Evolutionary conservation across 2,797 vertebrate genomes (phyloP).

Genomic region (Pelobates cultripes): DNA sequence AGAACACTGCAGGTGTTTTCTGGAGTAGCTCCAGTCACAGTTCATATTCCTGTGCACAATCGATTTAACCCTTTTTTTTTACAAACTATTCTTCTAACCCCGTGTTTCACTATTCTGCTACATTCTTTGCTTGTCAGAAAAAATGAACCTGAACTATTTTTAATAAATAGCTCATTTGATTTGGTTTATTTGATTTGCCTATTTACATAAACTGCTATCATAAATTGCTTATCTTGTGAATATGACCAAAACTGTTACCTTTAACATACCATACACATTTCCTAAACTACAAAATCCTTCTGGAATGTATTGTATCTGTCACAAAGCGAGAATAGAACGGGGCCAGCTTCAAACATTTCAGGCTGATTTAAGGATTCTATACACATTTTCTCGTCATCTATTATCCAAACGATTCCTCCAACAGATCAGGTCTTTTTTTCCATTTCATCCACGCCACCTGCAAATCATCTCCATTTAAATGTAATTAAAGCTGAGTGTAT

Average conservation of each 20-base stretch:
- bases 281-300: not conserved
- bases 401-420: slow-evolving; percentile 26
- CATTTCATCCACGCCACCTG: slow-evolving; percentile 53
- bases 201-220: not conserved
- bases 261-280: not conserved
- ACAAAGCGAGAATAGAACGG: not conserved
- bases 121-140: too few species aligned
- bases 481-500: slow-evolving; percentile 56
- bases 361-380: slow-evolving; percentile 14
- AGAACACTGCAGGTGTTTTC: too few species aligned
- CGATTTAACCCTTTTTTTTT: too few species aligned
- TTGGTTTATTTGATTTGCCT: too few species aligned
- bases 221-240: not conserved
- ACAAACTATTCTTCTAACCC: too few species aligned
- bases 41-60: too few species aligned
- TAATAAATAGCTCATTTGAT: too few species aligned
- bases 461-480: slow-evolving; percentile 57
- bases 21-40: too few species aligned
- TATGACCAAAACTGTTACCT: not conserved
- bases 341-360: not conserved
- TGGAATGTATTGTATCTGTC: not conserved
- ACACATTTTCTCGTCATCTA: slow-evolving; percentile 23
- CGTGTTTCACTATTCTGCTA: too few species aligned
- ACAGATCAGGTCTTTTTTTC: slow-evolving; percentile 36
- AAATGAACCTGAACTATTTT: too few species aligned